Evolutionary conservation across 2,797 vertebrate species (phyloP).

Genomic region (Rhynchotus rufescens): DNA sequence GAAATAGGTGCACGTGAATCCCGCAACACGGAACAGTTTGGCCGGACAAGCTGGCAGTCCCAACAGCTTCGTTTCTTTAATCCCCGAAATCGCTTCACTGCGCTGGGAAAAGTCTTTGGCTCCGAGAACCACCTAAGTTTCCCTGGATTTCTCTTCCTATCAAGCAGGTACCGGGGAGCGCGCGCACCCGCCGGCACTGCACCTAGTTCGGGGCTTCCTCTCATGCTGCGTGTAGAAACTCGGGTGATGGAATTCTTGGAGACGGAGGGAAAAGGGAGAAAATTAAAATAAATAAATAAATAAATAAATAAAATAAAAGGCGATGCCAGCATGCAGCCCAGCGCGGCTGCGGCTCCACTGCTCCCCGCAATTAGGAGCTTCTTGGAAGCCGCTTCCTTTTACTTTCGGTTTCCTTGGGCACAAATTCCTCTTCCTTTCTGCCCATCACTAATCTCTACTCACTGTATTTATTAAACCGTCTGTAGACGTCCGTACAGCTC

Average conservation of each 20-base stretch:
- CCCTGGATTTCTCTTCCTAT: not conserved
- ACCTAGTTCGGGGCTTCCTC: not conserved
- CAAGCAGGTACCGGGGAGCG: not conserved
- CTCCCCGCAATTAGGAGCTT: not conserved
- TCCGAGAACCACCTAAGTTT: constrained; percentile 22
- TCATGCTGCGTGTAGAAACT: not conserved
- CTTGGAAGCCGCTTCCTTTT: not conserved
- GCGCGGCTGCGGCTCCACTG: rapidly evolving
- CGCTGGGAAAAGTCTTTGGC: not conserved
- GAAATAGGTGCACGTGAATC: not conserved
- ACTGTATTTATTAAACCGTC: not conserved
- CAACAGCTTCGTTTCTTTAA: not conserved
- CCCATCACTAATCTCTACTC: too few species aligned
- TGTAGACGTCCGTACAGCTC: constrained; percentile 12
- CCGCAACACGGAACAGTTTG: rapidly evolving
- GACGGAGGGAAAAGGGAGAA: not conserved
- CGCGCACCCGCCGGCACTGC: not conserved
- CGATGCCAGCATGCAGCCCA: not conserved
- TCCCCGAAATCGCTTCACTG: not conserved
- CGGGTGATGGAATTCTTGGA: not conserved
- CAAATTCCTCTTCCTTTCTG: not conserved
- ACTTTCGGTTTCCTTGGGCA: constrained; percentile 22
- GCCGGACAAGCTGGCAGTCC: not conserved
- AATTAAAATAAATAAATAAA: not conserved
- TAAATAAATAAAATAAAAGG: not conserved